phyloP scores from a whole-genome alignment of 2,888 invertebrate species.

The Leptinotarsa peninsularis region DNA sequence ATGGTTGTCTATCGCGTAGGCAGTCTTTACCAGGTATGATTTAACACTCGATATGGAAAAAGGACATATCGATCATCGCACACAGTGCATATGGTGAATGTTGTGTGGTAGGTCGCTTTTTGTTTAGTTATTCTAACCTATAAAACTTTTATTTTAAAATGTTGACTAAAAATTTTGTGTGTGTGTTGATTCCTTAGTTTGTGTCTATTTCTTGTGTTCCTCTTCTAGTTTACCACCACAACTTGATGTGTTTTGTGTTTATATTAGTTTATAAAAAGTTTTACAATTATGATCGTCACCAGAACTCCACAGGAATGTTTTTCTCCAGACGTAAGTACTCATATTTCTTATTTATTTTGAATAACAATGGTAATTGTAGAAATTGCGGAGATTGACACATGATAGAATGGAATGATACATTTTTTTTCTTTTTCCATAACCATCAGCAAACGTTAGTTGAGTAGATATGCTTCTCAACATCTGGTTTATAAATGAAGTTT shows the following conservation, averaged over 20 bases:
- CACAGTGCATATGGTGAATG: constrained; percentile 58
- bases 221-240: constrained; percentile 43
- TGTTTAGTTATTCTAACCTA: constrained; percentile 57
- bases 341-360: background rate
- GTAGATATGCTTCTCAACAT: too few species aligned
- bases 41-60: constrained; percentile 50
- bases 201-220: constrained; percentile 49
- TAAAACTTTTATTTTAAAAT: constrained; percentile 52
- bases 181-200: constrained; percentile 46
- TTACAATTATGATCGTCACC: constrained; percentile 52
- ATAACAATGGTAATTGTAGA: background rate
- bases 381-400: background rate
- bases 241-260: constrained; percentile 46
- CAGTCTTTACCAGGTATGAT: constrained; percentile 25
- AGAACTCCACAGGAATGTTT: constrained; percentile 55
- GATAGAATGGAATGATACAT: background rate
- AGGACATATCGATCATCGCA: constrained; percentile 55
- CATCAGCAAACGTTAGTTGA: too few species aligned
- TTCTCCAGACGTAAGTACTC: constrained; percentile 56
- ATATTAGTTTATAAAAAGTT: constrained; percentile 37
- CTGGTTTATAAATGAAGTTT: too few species aligned
- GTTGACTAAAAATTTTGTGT: constrained; percentile 48
- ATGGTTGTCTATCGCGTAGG: constrained; percentile 41
- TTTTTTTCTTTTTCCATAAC: too few species aligned
- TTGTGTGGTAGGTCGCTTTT: constrained; percentile 60